Evolutionary conservation across 2,888 invertebrate species (phyloP), one percentile per base, ranked within the genome.

Genomic region (Drosophila anceps): DNA sequence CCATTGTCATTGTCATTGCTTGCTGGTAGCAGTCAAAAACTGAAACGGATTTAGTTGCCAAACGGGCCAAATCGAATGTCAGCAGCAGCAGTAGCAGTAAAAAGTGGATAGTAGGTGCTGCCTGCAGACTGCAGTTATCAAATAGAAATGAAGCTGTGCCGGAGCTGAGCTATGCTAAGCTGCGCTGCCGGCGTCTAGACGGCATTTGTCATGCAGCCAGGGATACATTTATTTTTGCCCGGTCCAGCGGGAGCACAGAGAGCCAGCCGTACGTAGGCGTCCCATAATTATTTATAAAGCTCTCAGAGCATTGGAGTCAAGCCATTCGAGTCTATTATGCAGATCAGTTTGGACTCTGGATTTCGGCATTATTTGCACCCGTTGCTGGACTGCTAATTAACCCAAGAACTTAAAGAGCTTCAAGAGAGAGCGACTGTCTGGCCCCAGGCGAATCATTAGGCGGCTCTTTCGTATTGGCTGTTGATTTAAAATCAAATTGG

Each of bases 401-500:
- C 75, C 70, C 44, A 43, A 51, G 44, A 51, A 54, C 71, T 65
- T 57, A n/a, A 63, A 69, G 48, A 18, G 37, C 51, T 31, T 46
- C 3, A 7, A 15, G 15, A 4, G 46, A 15, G 15, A 5, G 43
- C 6, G 20, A 1, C 12, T 9, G 44, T 57, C 59, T 44, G 53
- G 68, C 73, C 76, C 70, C 77, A 50, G n/a, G 75, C 70, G 79
- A 62, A 59, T 74, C 81, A 84, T 87, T 84, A 84, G 84, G 27
- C 67, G 4, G 53, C 33, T 46, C 27, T 37, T 33, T 59, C 68
- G 50, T 75, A 85, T 88, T 75, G 81, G 74, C 82, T 77, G 80
- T 85, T 85, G 77, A 85, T 81, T 81, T 74, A 66, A 85, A 88
- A 85, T 88, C 88, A 85, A 82, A 87, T 72, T 55, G 60, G 41